Percentiles rank a stretch among this genome's conserved stretches.
These are phyloP conservation scores for Bufo bufo DNA, from an alignment of 2,113 vertebrate genomes.

Conservation along the genomic window DNA sequence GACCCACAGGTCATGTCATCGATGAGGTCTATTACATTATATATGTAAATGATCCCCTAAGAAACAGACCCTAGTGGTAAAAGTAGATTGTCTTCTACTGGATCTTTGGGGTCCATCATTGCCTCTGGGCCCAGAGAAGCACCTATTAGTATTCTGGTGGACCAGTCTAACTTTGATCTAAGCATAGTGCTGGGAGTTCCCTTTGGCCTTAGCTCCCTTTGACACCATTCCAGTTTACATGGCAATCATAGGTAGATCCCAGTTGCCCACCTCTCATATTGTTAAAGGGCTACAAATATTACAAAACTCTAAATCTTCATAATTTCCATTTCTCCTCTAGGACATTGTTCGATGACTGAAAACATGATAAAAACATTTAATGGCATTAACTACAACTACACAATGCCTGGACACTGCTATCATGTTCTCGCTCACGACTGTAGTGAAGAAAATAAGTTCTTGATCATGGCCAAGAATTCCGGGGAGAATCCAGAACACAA, in stretches of 20 bases:
- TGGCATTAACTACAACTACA: conserved; percentile 65
- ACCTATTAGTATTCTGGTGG: neutral
- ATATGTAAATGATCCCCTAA: neutral
- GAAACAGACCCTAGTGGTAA: neutral
- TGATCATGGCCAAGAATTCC: conserved; percentile 75
- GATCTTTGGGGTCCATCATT: neutral
- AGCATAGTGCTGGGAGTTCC: neutral
- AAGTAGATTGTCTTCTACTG: neutral
- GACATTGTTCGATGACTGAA: conserved; percentile 61
- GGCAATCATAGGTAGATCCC: neutral
- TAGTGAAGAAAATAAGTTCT: conserved; percentile 77
- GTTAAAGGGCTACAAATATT: neutral
- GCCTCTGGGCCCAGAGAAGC: neutral
- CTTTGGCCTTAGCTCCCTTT: neutral
- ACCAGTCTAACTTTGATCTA: neutral
- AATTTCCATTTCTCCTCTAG: conserved; percentile 58
- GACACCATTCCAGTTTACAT: neutral
- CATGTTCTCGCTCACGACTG: conserved; percentile 81
- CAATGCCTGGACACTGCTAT: conserved; percentile 76
- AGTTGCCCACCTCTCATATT: neutral
- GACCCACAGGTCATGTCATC: neutral
- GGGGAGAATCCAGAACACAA: conserved; percentile 62
- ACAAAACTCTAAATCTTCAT: neutral
- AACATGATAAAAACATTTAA: conserved; percentile 76
- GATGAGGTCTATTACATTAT: neutral